Evolutionary conservation across 2,797 vertebrate genomes (phyloP).

Genomic region (Antrozous pallidus): DNA sequence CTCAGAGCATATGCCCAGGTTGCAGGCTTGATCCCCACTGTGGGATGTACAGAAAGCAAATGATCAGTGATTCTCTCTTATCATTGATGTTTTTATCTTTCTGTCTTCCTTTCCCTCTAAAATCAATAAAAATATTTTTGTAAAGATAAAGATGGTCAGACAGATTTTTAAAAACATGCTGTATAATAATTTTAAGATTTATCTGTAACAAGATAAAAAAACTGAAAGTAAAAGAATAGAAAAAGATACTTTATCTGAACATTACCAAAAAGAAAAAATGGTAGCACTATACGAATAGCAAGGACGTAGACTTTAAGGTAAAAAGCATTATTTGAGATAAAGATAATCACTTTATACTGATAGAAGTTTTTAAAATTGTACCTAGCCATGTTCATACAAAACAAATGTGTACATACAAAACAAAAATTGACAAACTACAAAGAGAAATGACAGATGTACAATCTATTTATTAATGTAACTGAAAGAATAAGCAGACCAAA

Average conservation of each 20-base stretch:
- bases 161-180: background rate
- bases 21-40: no score
- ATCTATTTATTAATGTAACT: background rate
- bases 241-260: background rate
- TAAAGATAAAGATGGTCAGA: background rate
- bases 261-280: background rate
- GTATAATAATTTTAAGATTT: background rate
- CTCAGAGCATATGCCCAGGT: no score
- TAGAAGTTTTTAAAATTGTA: background rate
- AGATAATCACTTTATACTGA: background rate
- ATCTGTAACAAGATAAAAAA: background rate
- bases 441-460: background rate
- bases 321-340: background rate
- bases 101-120: no score
- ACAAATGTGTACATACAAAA: background rate
- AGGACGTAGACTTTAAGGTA: background rate
- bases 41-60: no score
- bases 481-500: background rate
- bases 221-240: background rate
- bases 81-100: no score
- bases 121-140: no score
- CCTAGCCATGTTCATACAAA: background rate
- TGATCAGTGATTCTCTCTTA: no score
- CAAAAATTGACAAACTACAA: background rate
- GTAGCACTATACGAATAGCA: background rate